Conservation (phyloP, 2,113 vertebrate species). For the Ascaphus truei region DNA sequence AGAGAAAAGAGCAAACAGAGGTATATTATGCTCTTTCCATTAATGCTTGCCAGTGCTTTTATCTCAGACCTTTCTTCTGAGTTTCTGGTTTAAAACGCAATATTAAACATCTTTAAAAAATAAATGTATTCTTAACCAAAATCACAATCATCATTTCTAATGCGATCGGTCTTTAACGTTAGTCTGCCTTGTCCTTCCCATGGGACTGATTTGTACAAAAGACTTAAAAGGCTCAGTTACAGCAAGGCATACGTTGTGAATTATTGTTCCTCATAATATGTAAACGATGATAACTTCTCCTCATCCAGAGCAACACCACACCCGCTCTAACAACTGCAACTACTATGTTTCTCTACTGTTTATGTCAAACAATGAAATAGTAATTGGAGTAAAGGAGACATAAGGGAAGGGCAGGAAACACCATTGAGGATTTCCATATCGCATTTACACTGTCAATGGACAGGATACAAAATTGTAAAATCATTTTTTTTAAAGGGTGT, state of each 20-base stretch:
- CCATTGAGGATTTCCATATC: background rate
- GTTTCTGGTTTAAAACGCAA: too few species aligned
- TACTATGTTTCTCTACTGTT: slow-evolving; percentile 2
- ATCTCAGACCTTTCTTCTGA: too few species aligned
- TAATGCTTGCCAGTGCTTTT: too few species aligned
- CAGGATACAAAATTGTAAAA: slow-evolving; percentile 10
- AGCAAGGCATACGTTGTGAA: slow-evolving; percentile 8
- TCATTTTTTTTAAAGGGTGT: background rate
- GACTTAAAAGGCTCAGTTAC: background rate
- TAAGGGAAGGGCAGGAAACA: background rate
- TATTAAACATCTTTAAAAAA: too few species aligned
- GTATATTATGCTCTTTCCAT: too few species aligned
- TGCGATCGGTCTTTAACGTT: too few species aligned
- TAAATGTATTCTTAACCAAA: too few species aligned
- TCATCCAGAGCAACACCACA: background rate
- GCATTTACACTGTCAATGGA: background rate
- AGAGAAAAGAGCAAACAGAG: too few species aligned
- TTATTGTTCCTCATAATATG: background rate
- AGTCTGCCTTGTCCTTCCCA: background rate
- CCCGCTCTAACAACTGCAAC: slow-evolving; percentile 14
- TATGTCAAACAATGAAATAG: slow-evolving; percentile 5
- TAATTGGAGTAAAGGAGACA: background rate
- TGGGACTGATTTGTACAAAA: background rate
- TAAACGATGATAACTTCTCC: too few species aligned
- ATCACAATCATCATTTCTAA: too few species aligned